Conservation (phyloP, 1,140 invertebrate genomes). For the Cydia pomonella region DNA sequence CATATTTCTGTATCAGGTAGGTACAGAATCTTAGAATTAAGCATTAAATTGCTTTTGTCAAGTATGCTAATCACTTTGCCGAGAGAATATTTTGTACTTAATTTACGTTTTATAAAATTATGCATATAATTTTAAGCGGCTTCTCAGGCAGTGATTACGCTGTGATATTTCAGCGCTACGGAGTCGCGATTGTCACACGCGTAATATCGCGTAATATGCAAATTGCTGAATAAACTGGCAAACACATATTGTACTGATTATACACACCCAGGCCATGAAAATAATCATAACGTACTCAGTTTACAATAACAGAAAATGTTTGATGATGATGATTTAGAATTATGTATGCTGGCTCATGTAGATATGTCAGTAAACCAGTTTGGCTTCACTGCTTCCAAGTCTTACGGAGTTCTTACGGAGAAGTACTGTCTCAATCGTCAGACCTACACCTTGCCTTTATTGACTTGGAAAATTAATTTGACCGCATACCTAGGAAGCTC, state of each 20-base stretch:
- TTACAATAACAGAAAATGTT: background rate
- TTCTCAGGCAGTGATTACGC: constrained; percentile 4
- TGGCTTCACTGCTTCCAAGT: too few relatives aligned
- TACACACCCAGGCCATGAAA: background rate
- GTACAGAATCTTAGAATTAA: background rate
- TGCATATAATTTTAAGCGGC: constrained; percentile 7
- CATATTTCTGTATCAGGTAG: too few relatives aligned
- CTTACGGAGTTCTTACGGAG: too few relatives aligned
- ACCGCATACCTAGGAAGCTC: too few relatives aligned
- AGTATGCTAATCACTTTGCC: background rate
- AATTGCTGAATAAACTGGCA: constrained; percentile 5
- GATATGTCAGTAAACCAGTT: too few relatives aligned
- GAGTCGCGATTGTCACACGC: background rate
- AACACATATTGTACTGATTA: background rate
- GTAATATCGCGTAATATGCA: constrained; percentile 15
- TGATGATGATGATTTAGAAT: too few relatives aligned
- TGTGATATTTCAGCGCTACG: background rate
- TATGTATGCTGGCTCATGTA: too few relatives aligned
- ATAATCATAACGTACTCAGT: background rate
- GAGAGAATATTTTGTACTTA: background rate
- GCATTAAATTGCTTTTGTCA: background rate
- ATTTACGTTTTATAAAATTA: constrained; percentile 3
- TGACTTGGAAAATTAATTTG: too few relatives aligned
- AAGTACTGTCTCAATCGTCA: too few relatives aligned
- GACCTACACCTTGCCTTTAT: too few relatives aligned